phyloP scores from a whole-genome alignment of 2,113 vertebrate species.

The Clarias magur region DNA sequence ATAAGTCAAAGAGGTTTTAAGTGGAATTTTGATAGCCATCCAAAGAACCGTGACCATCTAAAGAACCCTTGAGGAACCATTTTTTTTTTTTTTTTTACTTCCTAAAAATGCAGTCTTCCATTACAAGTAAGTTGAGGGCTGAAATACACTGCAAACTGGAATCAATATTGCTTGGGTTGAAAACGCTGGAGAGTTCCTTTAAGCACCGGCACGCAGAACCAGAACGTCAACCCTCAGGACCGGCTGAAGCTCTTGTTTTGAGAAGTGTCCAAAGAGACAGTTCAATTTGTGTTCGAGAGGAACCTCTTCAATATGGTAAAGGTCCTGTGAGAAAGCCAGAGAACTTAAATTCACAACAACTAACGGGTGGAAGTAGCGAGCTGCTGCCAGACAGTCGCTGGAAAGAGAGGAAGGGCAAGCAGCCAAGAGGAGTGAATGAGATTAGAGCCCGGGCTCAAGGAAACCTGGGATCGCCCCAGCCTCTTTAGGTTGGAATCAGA shows the following conservation, averaged over 20 bases:
- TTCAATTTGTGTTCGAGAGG: neutral
- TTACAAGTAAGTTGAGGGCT: neutral
- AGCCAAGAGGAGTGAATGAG: constrained; percentile 2
- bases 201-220: neutral
- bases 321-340: neutral
- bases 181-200: neutral
- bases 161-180: neutral
- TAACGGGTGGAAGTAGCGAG: neutral
- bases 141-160: neutral
- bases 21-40: neutral
- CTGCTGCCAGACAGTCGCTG: constrained; percentile 10
- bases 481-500: neutral
- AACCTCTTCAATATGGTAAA: neutral
- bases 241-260: no score
- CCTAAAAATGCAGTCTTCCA: neutral
- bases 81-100: neutral
- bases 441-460: neutral
- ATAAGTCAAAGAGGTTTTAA: neutral
- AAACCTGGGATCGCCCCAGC: neutral
- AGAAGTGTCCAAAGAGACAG: neutral
- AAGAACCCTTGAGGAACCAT: neutral
- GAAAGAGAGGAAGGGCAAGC: constrained; percentile 15
- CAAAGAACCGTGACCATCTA: neutral
- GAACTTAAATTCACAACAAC: constrained; percentile 1
- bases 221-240: neutral